Percentiles rank a stretch among this genome's conserved stretches.
Conservation (phyloP, 1,140 invertebrate genomes). For the Maniola jurtina region DNA sequence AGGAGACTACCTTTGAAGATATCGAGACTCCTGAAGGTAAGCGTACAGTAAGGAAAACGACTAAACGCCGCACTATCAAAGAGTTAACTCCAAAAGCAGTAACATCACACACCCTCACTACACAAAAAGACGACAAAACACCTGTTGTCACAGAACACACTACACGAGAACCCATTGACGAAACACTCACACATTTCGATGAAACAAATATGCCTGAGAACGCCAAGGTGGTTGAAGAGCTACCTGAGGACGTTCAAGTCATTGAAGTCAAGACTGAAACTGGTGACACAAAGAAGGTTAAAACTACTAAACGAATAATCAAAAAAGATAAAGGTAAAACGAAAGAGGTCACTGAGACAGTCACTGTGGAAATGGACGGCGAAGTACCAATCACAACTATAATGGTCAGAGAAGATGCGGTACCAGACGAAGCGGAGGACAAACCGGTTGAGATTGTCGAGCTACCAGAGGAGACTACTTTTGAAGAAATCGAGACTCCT, state of each 20-base stretch:
- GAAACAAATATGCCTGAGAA: constrained; percentile 15
- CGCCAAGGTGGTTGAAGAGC: constrained; percentile 47
- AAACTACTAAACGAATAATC: constrained; percentile 61
- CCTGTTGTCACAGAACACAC: constrained; percentile 26
- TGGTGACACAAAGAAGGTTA: constrained; percentile 56
- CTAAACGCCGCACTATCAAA: too few relatives aligned
- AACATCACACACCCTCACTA: constrained; percentile 3
- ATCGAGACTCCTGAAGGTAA: constrained; percentile 20
- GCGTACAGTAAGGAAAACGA: neutral
- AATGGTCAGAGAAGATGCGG: constrained; percentile 3
- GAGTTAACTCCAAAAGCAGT: neutral
- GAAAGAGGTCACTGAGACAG: constrained; percentile 57
- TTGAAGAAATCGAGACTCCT: constrained; percentile 24
- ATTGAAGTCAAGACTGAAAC: constrained; percentile 37
- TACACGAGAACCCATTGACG: constrained; percentile 17
- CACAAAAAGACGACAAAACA: constrained; percentile 52
- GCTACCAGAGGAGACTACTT: constrained; percentile 1
- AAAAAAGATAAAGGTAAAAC: constrained; percentile 51
- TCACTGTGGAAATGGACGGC: constrained; percentile 73
- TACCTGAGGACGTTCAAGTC: neutral
- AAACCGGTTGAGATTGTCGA: constrained; percentile 6
- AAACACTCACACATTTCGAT: neutral
- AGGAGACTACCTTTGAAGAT: constrained; percentile 9
- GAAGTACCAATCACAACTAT: constrained; percentile 58
- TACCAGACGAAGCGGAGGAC: constrained; percentile 20